Base-by-base conservation (phyloP, 2,113 vertebrate species). In the Alethe diademata region DNA sequence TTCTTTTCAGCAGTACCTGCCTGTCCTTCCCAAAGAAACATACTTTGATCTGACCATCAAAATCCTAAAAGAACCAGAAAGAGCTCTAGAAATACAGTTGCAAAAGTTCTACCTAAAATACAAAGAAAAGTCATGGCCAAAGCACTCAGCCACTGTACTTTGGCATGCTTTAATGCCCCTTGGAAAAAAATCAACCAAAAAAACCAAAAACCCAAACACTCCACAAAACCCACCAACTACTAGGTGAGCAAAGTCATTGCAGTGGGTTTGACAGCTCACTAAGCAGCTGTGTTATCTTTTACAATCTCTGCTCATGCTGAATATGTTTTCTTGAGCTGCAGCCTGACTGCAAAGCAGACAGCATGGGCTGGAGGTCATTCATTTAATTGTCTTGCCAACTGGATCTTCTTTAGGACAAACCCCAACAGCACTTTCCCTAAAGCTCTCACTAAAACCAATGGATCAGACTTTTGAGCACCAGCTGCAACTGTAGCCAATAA, bases 341-440 rank as follows among this genome's bases (percentile, higher is more conserved):
- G 64, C 45, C 62, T 58, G 65, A 76, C 81, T 70, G 40, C 3
- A 2, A 83, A 85, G 70, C 50, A 84, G 48, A 54, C 47, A 80
- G 40, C 54, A 57, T 40, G 36, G 50, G 28, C 64, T 83, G 54
- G 16, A 91, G 56, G 45, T 54, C 67, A 2, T 72, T 93, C 58
- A 87, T 91, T 87, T 74, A 87, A 91, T 67, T 64, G 50, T 92
- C n/a, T 92, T 78, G 8, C 35, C 80, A 88, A 81, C 10, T 48
- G 36, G 23, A 40, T 69, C 60, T 72, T 51, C 75, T 90, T 92
- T 57, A 78, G 73, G 56, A 66, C 53, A 95, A 86, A 70, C 13
- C 17, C 25, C 54, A 23, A 92, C 43, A 47, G 23, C 29, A 66
- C 19, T 75, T 16, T 54, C 53, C 33, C 14, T 51, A 74, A 72